Percentiles rank a stretch among this genome's conserved stretches.
Evolutionary conservation across 2,797 vertebrate genomes (phyloP).

Genomic region (Pristis pectinata): DNA sequence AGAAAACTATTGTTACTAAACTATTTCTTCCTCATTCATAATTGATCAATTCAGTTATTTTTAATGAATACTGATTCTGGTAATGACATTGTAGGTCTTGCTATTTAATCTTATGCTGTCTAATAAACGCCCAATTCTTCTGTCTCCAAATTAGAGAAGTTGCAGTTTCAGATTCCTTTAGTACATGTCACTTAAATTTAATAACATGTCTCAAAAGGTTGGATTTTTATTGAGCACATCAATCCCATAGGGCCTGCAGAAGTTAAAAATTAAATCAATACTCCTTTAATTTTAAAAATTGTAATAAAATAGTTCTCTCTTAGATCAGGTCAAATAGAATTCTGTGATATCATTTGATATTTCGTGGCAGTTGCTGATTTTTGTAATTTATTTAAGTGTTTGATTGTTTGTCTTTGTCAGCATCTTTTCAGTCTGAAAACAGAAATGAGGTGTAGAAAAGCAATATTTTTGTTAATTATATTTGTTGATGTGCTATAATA

Average conservation of each 20-base stretch:
- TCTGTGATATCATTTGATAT: neutral
- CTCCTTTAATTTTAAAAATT: neutral
- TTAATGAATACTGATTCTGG: neutral
- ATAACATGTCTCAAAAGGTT: neutral
- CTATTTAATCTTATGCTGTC: neutral
- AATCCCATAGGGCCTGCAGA: neutral
- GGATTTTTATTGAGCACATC: neutral
- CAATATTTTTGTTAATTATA: neutral
- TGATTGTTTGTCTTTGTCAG: neutral
- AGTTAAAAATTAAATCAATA: neutral
- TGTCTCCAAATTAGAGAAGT: neutral
- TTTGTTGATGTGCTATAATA: neutral
- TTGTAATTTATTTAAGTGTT: neutral
- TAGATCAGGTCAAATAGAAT: neutral
- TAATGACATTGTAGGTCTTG: neutral
- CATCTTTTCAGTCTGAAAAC: neutral
- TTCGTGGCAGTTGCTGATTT: neutral
- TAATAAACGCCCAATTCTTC: neutral
- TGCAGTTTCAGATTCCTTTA: neutral
- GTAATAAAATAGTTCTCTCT: neutral
- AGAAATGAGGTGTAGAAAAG: neutral
- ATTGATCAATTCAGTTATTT: constrained; percentile 13
- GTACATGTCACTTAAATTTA: constrained; percentile 4
- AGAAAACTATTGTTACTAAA: neutral
- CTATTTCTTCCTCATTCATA: neutral